These are phyloP conservation scores for Cabera pusaria DNA, from an alignment of 2,888 invertebrate genomes.

Conservation along the genomic window DNA sequence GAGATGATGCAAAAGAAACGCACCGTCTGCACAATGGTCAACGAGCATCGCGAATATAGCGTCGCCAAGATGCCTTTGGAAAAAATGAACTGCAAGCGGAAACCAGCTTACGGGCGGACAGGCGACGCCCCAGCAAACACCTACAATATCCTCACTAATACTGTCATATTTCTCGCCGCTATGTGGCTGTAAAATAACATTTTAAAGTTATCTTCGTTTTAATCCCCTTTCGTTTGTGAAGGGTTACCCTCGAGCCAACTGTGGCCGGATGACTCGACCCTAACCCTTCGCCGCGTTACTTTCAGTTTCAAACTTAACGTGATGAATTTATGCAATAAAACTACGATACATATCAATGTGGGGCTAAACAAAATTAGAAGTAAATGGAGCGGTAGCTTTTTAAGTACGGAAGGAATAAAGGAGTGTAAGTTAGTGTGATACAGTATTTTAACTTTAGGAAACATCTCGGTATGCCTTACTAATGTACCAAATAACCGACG, in stretches of 20 bases:
- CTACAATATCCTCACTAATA: slow-evolving; percentile 48
- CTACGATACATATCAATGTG: slow-evolving; percentile 81
- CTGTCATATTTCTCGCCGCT: slow-evolving; percentile 50
- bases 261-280: slow-evolving; percentile 75
- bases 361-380: slow-evolving; percentile 63
- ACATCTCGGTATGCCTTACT: slow-evolving; percentile 74
- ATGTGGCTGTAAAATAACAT: slow-evolving; percentile 57
- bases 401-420: slow-evolving; percentile 55
- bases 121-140: slow-evolving; percentile 47
- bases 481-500: slow-evolving; percentile 49
- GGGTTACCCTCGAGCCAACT: slow-evolving; percentile 61
- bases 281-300: slow-evolving; percentile 40
- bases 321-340: slow-evolving; percentile 76
- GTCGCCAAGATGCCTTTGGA: slow-evolving; percentile 92
- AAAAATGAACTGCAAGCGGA: slow-evolving; percentile 92
- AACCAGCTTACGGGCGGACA: slow-evolving; percentile 73
- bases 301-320: slow-evolving; percentile 55
- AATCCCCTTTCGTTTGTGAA: slow-evolving; percentile 55
- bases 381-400: slow-evolving; percentile 73
- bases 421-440: slow-evolving; percentile 65
- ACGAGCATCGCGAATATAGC: slow-evolving; percentile 92
- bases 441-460: slow-evolving; percentile 71
- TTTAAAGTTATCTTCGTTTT: slow-evolving; percentile 38
- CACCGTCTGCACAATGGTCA: slow-evolving; percentile 91
- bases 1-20: slow-evolving; percentile 95